Evolutionary conservation across 2,113 vertebrate species (phyloP).

Genomic region (Equus przewalskii): DNA sequence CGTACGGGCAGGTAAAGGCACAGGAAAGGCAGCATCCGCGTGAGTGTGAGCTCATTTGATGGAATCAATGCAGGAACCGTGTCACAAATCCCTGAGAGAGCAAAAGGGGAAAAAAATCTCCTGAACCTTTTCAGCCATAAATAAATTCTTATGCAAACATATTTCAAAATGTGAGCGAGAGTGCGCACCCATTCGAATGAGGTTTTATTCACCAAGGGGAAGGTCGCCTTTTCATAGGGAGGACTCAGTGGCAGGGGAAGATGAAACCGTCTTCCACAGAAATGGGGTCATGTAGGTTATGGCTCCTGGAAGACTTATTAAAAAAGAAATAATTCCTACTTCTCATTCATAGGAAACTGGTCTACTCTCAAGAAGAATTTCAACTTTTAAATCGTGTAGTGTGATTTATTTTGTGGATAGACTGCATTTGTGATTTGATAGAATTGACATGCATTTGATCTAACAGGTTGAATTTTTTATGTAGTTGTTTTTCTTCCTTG

Average conservation of each 20-base stretch:
- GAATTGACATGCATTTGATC: background rate
- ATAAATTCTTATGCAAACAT: slow-evolving; percentile 71
- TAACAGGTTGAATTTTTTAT: background rate
- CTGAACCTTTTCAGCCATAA: slow-evolving; percentile 43
- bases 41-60: background rate
- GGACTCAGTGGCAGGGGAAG: background rate
- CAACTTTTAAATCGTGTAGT: background rate
- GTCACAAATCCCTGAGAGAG: background rate
- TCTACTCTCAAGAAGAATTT: slow-evolving; percentile 18
- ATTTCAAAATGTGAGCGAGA: slow-evolving; percentile 64
- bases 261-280: slow-evolving; percentile 57
- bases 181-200: slow-evolving; percentile 63
- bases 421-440: background rate
- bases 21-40: background rate
- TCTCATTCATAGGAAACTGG: slow-evolving; percentile 50
- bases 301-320: slow-evolving; percentile 59
- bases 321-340: slow-evolving; percentile 69
- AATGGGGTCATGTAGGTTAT: slow-evolving; percentile 58
- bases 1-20: background rate
- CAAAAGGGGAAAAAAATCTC: background rate
- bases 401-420: slow-evolving; percentile 3
- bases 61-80: background rate
- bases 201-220: slow-evolving; percentile 33
- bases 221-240: slow-evolving; percentile 49
- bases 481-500: background rate